A percentile compares a stretch with the other conserved stretches of the same genome.
Conservation (phyloP, 2,888 invertebrate genomes). For the Troides helena region DNA sequence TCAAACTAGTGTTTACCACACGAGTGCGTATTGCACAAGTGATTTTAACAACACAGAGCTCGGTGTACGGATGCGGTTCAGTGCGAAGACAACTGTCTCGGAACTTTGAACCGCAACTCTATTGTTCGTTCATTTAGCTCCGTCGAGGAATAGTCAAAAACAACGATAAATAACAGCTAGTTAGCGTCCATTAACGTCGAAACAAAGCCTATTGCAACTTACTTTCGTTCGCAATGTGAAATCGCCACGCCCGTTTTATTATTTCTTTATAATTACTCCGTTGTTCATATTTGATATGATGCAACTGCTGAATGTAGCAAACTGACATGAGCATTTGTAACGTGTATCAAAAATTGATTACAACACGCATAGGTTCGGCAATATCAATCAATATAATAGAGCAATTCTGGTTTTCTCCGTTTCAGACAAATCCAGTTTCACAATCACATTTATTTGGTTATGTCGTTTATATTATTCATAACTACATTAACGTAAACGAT, state of each 20-base stretch:
- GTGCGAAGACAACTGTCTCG: slow-evolving; percentile 10
- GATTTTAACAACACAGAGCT: slow-evolving; percentile 12
- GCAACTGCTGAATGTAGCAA: slow-evolving; percentile 22
- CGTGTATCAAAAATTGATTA: slow-evolving; percentile 24
- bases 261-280: slow-evolving; percentile 12
- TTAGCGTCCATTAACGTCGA: slow-evolving; percentile 21
- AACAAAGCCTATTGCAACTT: slow-evolving; percentile 10
- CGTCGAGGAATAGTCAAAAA: slow-evolving; percentile 10
- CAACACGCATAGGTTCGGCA: slow-evolving; percentile 8
- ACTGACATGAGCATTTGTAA: slow-evolving; percentile 23
- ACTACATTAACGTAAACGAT: background rate
- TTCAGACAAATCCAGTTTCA: slow-evolving; percentile 9
- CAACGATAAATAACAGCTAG: slow-evolving; percentile 26
- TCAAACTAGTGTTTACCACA: background rate
- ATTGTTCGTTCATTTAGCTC: slow-evolving; percentile 25
- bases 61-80: slow-evolving; percentile 17
- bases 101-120: slow-evolving; percentile 25
- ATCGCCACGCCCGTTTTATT: slow-evolving; percentile 1
- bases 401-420: slow-evolving; percentile 16
- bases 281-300: slow-evolving; percentile 16
- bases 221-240: slow-evolving; percentile 19
- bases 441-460: background rate
- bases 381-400: slow-evolving; percentile 12
- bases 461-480: background rate
- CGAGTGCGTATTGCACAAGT: slow-evolving; percentile 10